A percentile compares a stretch with the other conserved stretches of the same genome.
Conservation (phyloP, 2,888 invertebrate species). For the Platypus cylindrus region DNA sequence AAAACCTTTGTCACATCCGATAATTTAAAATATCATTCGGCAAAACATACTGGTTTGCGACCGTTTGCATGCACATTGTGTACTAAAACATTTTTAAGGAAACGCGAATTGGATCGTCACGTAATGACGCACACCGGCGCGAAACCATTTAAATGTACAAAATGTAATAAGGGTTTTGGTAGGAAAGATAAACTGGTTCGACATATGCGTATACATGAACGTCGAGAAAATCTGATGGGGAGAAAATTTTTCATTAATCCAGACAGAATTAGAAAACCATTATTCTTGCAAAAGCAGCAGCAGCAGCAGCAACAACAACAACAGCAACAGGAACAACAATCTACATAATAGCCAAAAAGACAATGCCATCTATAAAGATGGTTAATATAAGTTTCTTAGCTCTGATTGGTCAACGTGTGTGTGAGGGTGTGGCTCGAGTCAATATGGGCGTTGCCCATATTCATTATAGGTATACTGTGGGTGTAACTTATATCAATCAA, state of each 20-base stretch:
- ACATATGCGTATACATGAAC: slow-evolving; percentile 53
- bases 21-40: slow-evolving; percentile 23
- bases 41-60: slow-evolving; percentile 29
- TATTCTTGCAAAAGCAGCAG: slow-evolving; percentile 10
- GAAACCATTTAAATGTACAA: slow-evolving; percentile 53
- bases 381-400: too few relatives aligned
- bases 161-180: slow-evolving; percentile 37
- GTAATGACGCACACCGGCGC: slow-evolving; percentile 52
- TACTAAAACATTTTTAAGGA: slow-evolving; percentile 52
- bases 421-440: too few relatives aligned
- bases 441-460: too few relatives aligned
- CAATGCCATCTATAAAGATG: too few relatives aligned
- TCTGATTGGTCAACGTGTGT: too few relatives aligned
- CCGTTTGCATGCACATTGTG: slow-evolving; percentile 53
- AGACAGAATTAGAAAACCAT: slow-evolving; percentile 12
- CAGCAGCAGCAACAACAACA: slow-evolving; percentile 1
- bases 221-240: slow-evolving; percentile 6
- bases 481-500: too few relatives aligned
- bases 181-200: slow-evolving; percentile 56
- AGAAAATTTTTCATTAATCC: slow-evolving; percentile 6
- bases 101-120: slow-evolving; percentile 58
- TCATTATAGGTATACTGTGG: too few relatives aligned
- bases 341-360: too few relatives aligned
- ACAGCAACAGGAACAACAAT: too few relatives aligned
- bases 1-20: slow-evolving; percentile 25